Evolutionary conservation across 2,797 vertebrate genomes (phyloP), one percentile per base, ranked within the genome.

Genomic region (Clarias pachynema): DNA sequence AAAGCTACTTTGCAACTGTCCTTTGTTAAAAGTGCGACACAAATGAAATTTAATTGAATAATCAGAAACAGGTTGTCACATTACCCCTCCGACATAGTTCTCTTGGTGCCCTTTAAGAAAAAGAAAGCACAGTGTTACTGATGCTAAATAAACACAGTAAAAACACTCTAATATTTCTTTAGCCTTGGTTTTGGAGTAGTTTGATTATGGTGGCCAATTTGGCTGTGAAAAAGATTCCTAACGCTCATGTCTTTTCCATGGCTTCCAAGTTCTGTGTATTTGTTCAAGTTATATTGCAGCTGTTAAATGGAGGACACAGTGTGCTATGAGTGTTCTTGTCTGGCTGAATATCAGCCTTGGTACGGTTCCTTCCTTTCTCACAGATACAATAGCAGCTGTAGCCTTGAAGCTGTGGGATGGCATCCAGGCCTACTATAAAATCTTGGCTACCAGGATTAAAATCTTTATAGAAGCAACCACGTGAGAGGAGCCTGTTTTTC

Each of bases 21-120:
- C 44, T 44, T 44, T 49, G 44, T 49, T 49, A 49, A 49, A 44
- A 2, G 2, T 12, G 44, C 10, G 2, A 49, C 10, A 49, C 44
- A 12, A 49, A 49, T 49, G 44, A 12, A 12, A 49, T 49, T 12
- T 12, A 12, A 12, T 49, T 10, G 44, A 49, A 34, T 85, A 82
- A 65, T 49, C 2, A 62, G 10, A 0, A 83, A 44, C 0, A 44
- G 9, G n/a, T 24, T 57, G 40, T 37, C 44, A 68, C 93, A 93
- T 94, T 90, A 95, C 95, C 93, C 94, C 84, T 96, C 94, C 93
- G 95, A 95, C 95, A 96, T 96, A 83, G 37, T 83, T n/a, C 89
- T 88, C 83, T 31, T 8, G 63, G 8, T 62, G 79, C 29, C 88
- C 92, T 94, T 84, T 81, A 84, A 83, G 86, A 83, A n/a, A 80